Percentiles rank a stretch among this genome's conserved stretches.
phyloP scores from a whole-genome alignment of 2,888 invertebrate species.

The Phymatocera aterrima region DNA sequence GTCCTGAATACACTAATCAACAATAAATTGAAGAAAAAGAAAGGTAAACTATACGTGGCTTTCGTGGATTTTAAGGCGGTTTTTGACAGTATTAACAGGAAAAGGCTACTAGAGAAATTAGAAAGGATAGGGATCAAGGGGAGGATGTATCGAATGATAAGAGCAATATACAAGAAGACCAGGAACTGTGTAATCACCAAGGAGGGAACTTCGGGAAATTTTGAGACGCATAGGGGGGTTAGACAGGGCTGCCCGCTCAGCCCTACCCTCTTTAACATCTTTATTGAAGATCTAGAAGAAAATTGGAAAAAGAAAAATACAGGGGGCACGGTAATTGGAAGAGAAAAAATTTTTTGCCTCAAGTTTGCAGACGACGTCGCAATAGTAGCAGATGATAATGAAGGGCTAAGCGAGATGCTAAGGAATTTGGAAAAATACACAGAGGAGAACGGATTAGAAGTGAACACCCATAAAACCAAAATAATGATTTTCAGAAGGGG shows the following conservation, averaged over 20 bases:
- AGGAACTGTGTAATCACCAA: constrained; percentile 44
- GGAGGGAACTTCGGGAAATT: constrained; percentile 49
- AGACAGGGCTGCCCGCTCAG: neutral
- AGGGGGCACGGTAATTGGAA: neutral
- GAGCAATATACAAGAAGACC: constrained; percentile 37
- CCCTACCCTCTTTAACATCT: neutral
- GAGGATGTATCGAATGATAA: constrained; percentile 49
- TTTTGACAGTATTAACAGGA: constrained; percentile 54
- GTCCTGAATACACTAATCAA: constrained; percentile 49
- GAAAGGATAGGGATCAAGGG: constrained; percentile 41
- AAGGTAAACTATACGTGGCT: constrained; percentile 50
- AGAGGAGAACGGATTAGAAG: constrained; percentile 21
- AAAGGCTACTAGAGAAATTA: constrained; percentile 50
- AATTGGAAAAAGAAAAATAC: too few species aligned
- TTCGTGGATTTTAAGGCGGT: constrained; percentile 55
- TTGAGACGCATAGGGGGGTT: constrained; percentile 51
- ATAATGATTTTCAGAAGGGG: constrained; percentile 19
- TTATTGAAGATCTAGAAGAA: neutral
- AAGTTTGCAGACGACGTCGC: constrained; percentile 48
- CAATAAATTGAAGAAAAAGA: constrained; percentile 46
- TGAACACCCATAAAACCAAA: constrained; percentile 46
- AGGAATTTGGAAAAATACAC: constrained; percentile 38
- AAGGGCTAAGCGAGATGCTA: constrained; percentile 25
- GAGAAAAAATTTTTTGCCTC: neutral
- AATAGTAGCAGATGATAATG: neutral